Evolutionary conservation across 1,140 invertebrate species (phyloP), one percentile per base, ranked within the genome.

Genomic region (Antheraea pernyi): DNA sequence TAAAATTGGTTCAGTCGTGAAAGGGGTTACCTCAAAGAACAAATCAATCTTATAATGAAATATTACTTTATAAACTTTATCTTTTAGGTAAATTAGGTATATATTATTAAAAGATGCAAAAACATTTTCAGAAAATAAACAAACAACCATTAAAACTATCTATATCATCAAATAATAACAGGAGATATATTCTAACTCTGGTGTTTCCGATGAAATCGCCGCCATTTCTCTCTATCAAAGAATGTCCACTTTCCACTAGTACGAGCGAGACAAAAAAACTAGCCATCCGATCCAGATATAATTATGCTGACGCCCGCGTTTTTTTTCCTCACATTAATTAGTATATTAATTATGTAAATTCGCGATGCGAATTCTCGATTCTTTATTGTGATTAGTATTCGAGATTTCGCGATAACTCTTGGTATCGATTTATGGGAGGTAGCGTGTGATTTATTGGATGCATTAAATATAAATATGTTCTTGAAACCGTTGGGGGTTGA

Each of bases 291-390:
- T 36, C 30, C 30, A 13, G 5, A 30, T 63, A 30, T 67, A 19
- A 67, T 60, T 59, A 53, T 42, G 42, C 37, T 46, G 16, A 60
- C n/a, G 36, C 46, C 46, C 46, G 46, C 16, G 5, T 9, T 53
- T 53, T 36, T 19, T 53, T 39, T 22, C 7, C 19, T 67, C 30
- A 63, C 19, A 71, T 72, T 74, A 71, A 74, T 74, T 67, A 69
- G 63, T 66, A 37, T 66, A 69, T 69, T 68, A 73, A 73, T 70
- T 65, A 64, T 65, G 66, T 19, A 64, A 37, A 70, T 70, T 71
- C 68, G 65, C 65, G 30, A 48, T 63, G 59, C 59, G 67, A 63
- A 63, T 63, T 63, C 67, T 39, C 42, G 67, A 69, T 63, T 22
- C 39, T 69, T 69, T 53, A 63, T 36, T 53, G 39, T 42, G 37